These are phyloP conservation scores for Lethenteron reissneri DNA, from an alignment of 2,113 vertebrate genomes.

Conservation along the genomic window DNA sequence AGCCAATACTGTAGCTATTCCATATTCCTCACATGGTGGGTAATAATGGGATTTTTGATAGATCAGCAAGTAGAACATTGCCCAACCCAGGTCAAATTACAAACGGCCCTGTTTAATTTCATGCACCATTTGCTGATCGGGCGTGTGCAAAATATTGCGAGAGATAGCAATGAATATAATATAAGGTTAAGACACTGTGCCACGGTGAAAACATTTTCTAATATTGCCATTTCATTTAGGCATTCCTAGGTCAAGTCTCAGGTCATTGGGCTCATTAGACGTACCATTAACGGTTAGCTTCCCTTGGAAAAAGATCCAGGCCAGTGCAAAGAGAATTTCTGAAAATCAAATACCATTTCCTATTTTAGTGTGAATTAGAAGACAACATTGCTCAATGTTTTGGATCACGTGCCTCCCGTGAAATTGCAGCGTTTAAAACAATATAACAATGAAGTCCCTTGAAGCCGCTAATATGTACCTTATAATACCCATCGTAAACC, in stretches of 20 bases:
- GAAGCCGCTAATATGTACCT: no score
- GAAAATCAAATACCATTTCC: no score
- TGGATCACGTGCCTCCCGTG: no score
- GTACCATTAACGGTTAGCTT: background rate
- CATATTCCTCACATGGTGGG: no score
- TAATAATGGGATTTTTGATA: no score
- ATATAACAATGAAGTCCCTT: background rate
- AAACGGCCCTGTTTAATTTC: slow-evolving; percentile 5
- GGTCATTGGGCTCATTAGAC: slow-evolving; percentile 5
- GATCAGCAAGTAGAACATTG: background rate
- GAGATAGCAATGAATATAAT: slow-evolving; percentile 6
- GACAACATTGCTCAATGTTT: no score
- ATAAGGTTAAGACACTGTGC: slow-evolving; percentile 1
- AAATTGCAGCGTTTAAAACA: background rate
- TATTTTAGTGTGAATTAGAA: no score
- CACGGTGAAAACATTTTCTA: slow-evolving; percentile 1
- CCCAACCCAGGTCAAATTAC: slow-evolving; percentile 4
- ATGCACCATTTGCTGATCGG: slow-evolving; percentile 5
- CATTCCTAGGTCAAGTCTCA: background rate
- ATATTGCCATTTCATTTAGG: slow-evolving; percentile 3
- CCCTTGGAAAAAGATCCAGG: no score
- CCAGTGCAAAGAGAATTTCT: no score
- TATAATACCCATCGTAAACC: no score
- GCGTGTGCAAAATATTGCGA: background rate
- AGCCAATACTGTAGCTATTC: no score